Evolutionary conservation across 2,888 invertebrate genomes (phyloP).

Genomic region (Drymonia ruficornis): DNA sequence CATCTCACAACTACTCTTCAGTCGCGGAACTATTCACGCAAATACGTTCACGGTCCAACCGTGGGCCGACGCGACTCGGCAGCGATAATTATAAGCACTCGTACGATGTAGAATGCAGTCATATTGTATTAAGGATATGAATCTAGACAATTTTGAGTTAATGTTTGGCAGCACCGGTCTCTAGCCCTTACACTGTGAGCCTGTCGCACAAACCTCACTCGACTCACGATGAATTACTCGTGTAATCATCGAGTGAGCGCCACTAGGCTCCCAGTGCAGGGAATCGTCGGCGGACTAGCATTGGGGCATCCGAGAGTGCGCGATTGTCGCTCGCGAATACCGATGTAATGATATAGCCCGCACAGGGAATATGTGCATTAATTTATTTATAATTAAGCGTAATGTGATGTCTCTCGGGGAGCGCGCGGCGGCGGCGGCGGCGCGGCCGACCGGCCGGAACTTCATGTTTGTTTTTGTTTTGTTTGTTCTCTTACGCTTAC

Average conservation of each 20-base stretch:
- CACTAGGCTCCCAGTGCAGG: conserved; percentile 35
- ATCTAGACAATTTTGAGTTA: conserved; percentile 45
- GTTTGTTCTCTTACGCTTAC: conserved; percentile 80
- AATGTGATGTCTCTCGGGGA: conserved; percentile 28
- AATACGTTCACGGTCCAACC: background rate
- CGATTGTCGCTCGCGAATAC: conserved; percentile 43
- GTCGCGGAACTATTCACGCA: background rate
- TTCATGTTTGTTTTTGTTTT: conserved; percentile 80
- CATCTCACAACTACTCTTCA: conserved; percentile 20
- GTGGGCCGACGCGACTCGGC: conserved; percentile 11
- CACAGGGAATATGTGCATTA: conserved; percentile 45
- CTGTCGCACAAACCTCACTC: conserved; percentile 5
- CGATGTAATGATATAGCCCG: conserved; percentile 46
- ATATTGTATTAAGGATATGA: conserved; percentile 51
- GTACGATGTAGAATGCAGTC: conserved; percentile 38
- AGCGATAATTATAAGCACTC: conserved; percentile 35
- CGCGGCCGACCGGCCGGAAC: conserved; percentile 58
- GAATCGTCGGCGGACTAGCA: conserved; percentile 39
- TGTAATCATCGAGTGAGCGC: background rate
- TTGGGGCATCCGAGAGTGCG: conserved; percentile 30
- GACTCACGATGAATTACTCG: background rate
- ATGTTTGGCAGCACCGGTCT: conserved; percentile 31
- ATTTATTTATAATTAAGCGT: conserved; percentile 54
- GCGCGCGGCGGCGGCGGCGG: conserved; percentile 32
- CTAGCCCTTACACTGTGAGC: conserved; percentile 47